These are phyloP conservation scores for Drosophila pallidifrons DNA, from an alignment of 1,140 invertebrate genomes.

Conservation along the genomic window DNA sequence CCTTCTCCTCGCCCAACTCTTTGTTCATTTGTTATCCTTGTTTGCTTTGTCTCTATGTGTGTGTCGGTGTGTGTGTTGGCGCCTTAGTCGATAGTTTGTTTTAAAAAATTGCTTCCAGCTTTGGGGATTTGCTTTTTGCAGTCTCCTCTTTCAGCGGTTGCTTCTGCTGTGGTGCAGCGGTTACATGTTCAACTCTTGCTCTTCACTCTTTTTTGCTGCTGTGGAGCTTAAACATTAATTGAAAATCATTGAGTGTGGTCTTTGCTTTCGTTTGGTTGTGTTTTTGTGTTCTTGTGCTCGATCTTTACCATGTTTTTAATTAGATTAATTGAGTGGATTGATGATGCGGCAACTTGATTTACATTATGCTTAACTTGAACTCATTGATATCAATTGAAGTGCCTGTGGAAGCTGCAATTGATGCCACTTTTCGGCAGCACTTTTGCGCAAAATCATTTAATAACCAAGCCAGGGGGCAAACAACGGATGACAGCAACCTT, in stretches of 20 bases:
- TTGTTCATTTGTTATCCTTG: constrained; percentile 77
- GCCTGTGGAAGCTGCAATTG: background rate
- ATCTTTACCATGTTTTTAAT: constrained; percentile 18
- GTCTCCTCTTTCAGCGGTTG: constrained; percentile 36
- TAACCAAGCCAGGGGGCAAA: constrained; percentile 21
- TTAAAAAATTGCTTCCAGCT: constrained; percentile 52
- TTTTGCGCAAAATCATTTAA: constrained; percentile 22
- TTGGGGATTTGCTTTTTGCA: constrained; percentile 36
- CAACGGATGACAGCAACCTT: constrained; percentile 24
- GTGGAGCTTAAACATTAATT: constrained; percentile 66
- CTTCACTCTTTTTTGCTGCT: constrained; percentile 35
- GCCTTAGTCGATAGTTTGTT: constrained; percentile 62
- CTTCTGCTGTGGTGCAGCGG: constrained; percentile 32
- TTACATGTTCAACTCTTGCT: constrained; percentile 1
- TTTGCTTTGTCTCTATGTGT: constrained; percentile 65
- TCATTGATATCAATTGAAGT: background rate
- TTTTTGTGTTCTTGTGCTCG: constrained; percentile 3
- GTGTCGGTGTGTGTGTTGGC: constrained; percentile 29
- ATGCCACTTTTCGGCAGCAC: background rate
- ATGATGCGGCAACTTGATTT: constrained; percentile 20
- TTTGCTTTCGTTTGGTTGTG: constrained; percentile 10
- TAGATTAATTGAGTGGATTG: constrained; percentile 30
- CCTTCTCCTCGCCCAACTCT: constrained; percentile 6
- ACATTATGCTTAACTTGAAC: constrained; percentile 10
- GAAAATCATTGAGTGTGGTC: constrained; percentile 64